Conservation (phyloP, 37 sponge, comb jelly and placozoan genomes). For the Ianthella basta region DNA sequence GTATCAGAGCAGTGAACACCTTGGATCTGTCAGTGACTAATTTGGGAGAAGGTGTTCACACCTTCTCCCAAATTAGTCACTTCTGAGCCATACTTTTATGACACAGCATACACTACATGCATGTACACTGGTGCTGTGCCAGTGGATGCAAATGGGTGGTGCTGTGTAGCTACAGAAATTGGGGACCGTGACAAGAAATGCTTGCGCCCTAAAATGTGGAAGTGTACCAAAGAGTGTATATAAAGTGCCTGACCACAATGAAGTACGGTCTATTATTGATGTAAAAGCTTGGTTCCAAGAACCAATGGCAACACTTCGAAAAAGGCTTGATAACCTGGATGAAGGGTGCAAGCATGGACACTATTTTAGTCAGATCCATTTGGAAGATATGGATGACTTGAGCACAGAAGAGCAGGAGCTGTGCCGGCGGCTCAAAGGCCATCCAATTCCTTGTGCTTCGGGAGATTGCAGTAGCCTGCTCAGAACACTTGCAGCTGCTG, state of each 20-base stretch:
- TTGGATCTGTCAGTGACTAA: neutral
- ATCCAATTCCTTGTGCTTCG: neutral
- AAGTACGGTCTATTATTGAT: neutral
- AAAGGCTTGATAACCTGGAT: neutral
- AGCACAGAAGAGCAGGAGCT: neutral
- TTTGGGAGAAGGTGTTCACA: neutral
- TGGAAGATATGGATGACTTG: neutral
- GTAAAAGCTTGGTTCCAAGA: neutral
- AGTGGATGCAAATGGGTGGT: constrained; percentile 19
- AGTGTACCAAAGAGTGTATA: constrained; percentile 3
- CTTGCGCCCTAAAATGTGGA: constrained; percentile 14
- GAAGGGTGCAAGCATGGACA: neutral
- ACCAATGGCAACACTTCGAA: neutral
- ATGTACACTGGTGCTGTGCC: neutral
- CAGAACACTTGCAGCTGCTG: neutral
- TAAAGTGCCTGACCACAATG: neutral
- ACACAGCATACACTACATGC: neutral
- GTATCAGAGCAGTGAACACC: neutral
- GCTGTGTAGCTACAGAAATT: constrained; percentile 2
- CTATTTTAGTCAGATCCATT: neutral
- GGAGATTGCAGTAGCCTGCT: neutral
- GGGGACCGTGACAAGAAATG: neutral
- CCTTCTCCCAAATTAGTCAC: neutral
- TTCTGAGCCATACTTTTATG: constrained; percentile 7
- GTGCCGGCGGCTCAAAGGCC: neutral